phyloP scores from a whole-genome alignment of 2,888 invertebrate species.

The Vannuccia rotundouncinata region DNA sequence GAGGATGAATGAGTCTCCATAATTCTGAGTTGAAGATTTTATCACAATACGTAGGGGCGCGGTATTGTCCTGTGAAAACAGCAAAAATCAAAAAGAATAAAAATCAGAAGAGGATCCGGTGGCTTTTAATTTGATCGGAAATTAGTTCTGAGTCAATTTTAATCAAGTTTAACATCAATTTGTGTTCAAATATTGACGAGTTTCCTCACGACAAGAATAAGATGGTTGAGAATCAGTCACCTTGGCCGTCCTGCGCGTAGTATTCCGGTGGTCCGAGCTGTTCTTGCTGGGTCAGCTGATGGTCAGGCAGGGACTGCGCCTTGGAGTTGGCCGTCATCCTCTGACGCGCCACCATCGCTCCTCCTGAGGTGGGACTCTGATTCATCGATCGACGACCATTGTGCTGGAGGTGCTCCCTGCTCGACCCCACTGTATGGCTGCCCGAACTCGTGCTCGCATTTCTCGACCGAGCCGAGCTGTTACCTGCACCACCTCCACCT shows the following conservation, averaged over 20 bases:
- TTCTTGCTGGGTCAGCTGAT: neutral
- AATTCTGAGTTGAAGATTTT: no score
- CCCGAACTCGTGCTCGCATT: constrained; percentile 34
- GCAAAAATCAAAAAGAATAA: no score
- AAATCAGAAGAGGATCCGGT: no score
- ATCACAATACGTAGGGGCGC: no score
- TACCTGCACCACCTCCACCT: neutral
- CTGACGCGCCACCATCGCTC: neutral
- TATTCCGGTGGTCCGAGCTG: neutral
- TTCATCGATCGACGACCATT: neutral
- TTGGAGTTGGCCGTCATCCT: neutral
- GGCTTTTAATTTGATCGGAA: no score
- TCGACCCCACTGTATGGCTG: constrained; percentile 9
- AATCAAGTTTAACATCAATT: no score
- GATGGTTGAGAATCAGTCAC: no score
- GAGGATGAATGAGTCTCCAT: no score
- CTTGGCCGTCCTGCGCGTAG: neutral
- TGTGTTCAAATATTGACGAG: no score
- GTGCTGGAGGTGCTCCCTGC: neutral
- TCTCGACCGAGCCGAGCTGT: constrained; percentile 27
- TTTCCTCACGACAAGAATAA: no score
- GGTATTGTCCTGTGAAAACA: no score
- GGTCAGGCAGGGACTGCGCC: constrained; percentile 6
- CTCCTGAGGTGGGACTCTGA: neutral
- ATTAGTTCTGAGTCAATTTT: no score